A percentile compares a stretch with the other conserved stretches of the same genome.
Evolutionary conservation across 2,888 invertebrate genomes (phyloP).

Genomic region (Thymelicus lineola): DNA sequence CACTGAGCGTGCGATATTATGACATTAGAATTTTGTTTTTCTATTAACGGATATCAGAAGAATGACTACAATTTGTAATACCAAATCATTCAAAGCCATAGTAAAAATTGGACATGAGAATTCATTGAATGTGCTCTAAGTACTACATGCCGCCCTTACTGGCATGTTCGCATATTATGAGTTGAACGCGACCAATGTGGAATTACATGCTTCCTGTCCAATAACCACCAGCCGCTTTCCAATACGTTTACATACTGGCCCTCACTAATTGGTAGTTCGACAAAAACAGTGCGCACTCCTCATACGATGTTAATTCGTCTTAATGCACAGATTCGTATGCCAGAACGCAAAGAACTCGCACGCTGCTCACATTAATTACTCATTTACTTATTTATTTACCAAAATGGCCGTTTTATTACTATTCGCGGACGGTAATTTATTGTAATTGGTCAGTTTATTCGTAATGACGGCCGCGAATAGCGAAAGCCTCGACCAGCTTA

Average conservation of each 20-base stretch:
- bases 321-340: constrained; percentile 81
- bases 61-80: too few relatives aligned
- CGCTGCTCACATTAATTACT: constrained; percentile 70
- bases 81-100: too few relatives aligned
- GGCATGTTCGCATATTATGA: not conserved
- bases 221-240: constrained; percentile 17
- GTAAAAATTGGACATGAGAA: too few relatives aligned
- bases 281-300: constrained; percentile 54
- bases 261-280: constrained; percentile 64
- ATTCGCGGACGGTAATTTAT: constrained; percentile 70
- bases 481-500: constrained; percentile 46
- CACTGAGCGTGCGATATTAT: too few relatives aligned
- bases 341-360: constrained; percentile 54
- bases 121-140: too few relatives aligned
- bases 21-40: too few relatives aligned
- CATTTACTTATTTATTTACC: constrained; percentile 76
- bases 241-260: constrained; percentile 43
- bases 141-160: too few relatives aligned
- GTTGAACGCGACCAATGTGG: constrained; percentile 5
- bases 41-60: too few relatives aligned
- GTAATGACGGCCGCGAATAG: constrained; percentile 61
- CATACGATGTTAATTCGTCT: constrained; percentile 69
- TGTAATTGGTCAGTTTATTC: constrained; percentile 75
- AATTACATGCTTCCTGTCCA: constrained; percentile 5
- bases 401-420: constrained; percentile 76